Evolutionary conservation across 35 echinoderm and acorn worm genomes (phyloP).

Genomic region (Apostichopus californicus): DNA sequence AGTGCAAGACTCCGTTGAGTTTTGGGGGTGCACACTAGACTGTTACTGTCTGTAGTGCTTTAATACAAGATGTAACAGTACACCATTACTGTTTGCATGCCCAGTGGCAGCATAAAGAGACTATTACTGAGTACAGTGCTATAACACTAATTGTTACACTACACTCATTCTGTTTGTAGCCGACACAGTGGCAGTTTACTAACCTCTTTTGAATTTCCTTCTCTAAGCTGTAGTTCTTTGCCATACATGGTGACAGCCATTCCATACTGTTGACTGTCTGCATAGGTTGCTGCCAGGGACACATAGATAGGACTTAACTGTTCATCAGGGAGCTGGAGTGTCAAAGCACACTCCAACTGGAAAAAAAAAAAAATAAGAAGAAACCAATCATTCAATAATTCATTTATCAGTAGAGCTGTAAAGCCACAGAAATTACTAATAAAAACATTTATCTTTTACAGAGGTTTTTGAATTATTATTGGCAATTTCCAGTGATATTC

Average conservation of each 20-base stretch:
- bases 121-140: background rate
- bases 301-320: slow-evolving; percentile 86
- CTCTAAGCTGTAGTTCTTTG: slow-evolving; percentile 83
- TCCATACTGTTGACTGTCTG: slow-evolving; percentile 78
- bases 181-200: background rate
- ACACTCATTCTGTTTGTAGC: too few species aligned
- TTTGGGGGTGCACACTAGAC: too few species aligned
- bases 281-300: slow-evolving; percentile 87
- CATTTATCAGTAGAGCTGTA: too few species aligned
- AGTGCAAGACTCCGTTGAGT: too few species aligned
- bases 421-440: too few species aligned
- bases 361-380: slow-evolving; percentile 19
- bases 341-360: slow-evolving; percentile 79
- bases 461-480: too few species aligned
- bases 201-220: slow-evolving; percentile 88
- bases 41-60: too few species aligned
- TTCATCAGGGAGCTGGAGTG: slow-evolving; percentile 40
- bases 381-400: too few species aligned
- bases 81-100: background rate
- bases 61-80: background rate
- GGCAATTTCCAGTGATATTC: too few species aligned
- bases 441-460: too few species aligned
- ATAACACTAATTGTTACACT: too few species aligned
- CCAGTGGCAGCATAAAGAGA: background rate
- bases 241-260: slow-evolving; percentile 87